A percentile compares a stretch with the other conserved stretches of the same genome.
Evolutionary conservation across 2,113 vertebrate species (phyloP).

Genomic region (Myocastor coypus): DNA sequence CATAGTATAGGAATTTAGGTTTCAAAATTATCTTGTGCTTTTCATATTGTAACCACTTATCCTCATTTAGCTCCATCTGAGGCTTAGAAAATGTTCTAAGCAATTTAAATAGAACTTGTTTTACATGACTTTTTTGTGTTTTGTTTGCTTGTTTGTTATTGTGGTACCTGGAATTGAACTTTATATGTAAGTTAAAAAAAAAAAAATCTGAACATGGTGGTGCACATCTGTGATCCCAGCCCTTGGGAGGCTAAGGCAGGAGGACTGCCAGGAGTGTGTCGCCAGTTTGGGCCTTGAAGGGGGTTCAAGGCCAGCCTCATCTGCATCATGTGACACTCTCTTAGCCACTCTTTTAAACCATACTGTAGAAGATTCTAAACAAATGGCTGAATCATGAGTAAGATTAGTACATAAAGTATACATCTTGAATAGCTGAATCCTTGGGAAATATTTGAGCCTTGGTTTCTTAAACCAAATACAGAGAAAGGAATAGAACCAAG

Average conservation of each 20-base stretch:
- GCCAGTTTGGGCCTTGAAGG: background rate
- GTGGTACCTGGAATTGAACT: background rate
- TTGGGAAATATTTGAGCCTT: background rate
- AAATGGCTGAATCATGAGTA: background rate
- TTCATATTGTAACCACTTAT: background rate
- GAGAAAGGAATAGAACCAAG: background rate
- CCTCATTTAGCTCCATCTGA: background rate
- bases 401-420: background rate
- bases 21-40: background rate
- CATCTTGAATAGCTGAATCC: background rate
- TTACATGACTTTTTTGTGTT: background rate
- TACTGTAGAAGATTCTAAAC: background rate
- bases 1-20: background rate
- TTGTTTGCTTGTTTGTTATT: too few species aligned
- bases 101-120: background rate
- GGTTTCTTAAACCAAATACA: background rate
- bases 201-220: background rate
- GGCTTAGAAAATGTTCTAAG: slow-evolving; percentile 31
- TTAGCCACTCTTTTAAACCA: background rate
- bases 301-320: too few species aligned
- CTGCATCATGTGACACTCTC: background rate
- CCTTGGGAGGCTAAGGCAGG: background rate
- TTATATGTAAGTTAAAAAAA: background rate
- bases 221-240: background rate
- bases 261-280: background rate